Evolutionary conservation across 2,113 vertebrate genomes (phyloP), one percentile per base, ranked within the genome.

Genomic region (Pampusana beccarii): DNA sequence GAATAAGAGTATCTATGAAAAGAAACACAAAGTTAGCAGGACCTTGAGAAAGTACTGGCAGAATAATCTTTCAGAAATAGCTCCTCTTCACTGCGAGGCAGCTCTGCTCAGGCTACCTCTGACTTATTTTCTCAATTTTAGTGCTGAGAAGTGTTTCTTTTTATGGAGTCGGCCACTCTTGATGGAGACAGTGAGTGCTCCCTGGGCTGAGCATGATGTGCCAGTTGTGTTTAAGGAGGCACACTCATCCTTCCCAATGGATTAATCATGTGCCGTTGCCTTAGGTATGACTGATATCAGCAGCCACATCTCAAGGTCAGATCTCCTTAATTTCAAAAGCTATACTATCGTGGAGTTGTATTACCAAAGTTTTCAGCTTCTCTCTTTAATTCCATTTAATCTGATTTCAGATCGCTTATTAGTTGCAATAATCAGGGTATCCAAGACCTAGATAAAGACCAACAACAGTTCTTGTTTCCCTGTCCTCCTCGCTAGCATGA

Each of bases 11-110:
- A 80, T 48, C 71, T 58, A 2, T 31, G 53, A 53, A 60, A 94
- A 88, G 71, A 74, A 88, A 38, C 2, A 25, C 34, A 83, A 90
- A 93, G 56, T 74, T 72, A 92, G 74, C 67, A 90, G 60, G 56
- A 93, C 90, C 72, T 83, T 88, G 71, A 88, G 67, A 92, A 92
- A 90, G 21, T 40, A 57, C 60, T 86, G 79, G 34, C 34, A 80
- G 62, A 70, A 94, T 10, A 77, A 80, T 80, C 46, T 83, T 77
- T 90, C 75, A 88, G 80, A 93, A 90, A 83, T 44, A 86, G 29
- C 33, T 92, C 23, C 50, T 89, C 65, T 89, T 91, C 67, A 74
- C 42, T 83, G 25, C 0, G 0, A 80, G 74, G 53, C 54, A 88
- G 29, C 58, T 88, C 28, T 2, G 7, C 58, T 77, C 51, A 42